Percentiles rank a stretch among this genome's conserved stretches.
phyloP scores from a whole-genome alignment of 2,888 invertebrate species.

The Ennomos fuscantarius region DNA sequence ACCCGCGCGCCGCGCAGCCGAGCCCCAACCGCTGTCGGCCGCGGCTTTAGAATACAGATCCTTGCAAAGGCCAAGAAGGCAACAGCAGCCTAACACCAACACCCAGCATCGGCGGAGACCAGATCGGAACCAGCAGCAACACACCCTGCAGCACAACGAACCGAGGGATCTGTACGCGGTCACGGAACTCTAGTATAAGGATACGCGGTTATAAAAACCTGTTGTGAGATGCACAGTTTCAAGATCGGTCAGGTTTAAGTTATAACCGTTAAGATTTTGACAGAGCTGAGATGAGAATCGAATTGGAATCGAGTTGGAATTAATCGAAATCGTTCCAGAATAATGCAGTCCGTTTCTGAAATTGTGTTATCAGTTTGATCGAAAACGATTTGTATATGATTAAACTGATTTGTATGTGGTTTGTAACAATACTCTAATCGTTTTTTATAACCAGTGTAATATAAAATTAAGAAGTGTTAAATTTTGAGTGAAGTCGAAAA shows the following conservation, averaged over 20 bases:
- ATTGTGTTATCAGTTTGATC: too few species aligned
- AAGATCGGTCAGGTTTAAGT: background rate
- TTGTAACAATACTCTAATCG: too few species aligned
- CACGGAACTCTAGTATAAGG: slow-evolving; percentile 69
- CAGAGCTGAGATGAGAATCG: too few species aligned
- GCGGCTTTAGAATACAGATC: slow-evolving; percentile 86
- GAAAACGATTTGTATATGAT: too few species aligned
- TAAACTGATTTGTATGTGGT: too few species aligned
- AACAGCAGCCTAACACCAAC: slow-evolving; percentile 45
- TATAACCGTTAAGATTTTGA: slow-evolving; percentile 7
- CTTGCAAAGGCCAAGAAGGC: slow-evolving; percentile 81
- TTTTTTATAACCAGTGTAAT: background rate
- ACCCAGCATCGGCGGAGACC: slow-evolving; percentile 48
- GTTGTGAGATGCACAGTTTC: slow-evolving; percentile 2
- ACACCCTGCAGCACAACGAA: slow-evolving; percentile 56
- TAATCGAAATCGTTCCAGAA: too few species aligned
- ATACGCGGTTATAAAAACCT: slow-evolving; percentile 27
- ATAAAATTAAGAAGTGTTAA: background rate
- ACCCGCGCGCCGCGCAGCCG: slow-evolving; percentile 62
- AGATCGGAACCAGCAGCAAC: slow-evolving; percentile 34
- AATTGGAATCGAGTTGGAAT: too few species aligned
- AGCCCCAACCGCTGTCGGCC: slow-evolving; percentile 83
- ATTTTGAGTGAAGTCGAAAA: too few species aligned
- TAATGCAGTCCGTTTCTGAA: too few species aligned
- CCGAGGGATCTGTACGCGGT: slow-evolving; percentile 89